Evolutionary conservation across 2,888 invertebrate species (phyloP).

Genomic region (Drosophila mimetica): DNA sequence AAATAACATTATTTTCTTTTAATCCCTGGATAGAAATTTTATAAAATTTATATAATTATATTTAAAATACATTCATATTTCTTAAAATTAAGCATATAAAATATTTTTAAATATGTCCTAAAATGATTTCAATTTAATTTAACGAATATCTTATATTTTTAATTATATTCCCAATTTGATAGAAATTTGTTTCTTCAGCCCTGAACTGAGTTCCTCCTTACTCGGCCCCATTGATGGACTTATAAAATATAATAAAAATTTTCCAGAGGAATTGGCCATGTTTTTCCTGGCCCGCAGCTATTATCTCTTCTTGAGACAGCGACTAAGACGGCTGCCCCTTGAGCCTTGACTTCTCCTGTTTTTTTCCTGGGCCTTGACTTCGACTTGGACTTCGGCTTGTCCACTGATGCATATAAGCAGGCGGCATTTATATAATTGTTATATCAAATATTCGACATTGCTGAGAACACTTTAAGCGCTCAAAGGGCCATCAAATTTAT

Average conservation of each 20-base stretch:
- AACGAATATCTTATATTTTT: background rate
- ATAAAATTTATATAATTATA: too few species aligned
- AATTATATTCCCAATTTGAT: too few species aligned
- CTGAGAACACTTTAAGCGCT: conserved; percentile 64
- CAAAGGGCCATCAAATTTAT: conserved; percentile 69
- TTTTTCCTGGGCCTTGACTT: conserved; percentile 41
- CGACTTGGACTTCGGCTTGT: conserved; percentile 44
- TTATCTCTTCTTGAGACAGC: conserved; percentile 43
- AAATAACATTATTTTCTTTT: too few species aligned
- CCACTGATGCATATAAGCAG: conserved; percentile 69
- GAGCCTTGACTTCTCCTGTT: conserved; percentile 34
- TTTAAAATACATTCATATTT: too few species aligned
- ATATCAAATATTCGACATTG: conserved; percentile 71
- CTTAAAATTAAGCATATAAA: too few species aligned
- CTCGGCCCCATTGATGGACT: conserved; percentile 25
- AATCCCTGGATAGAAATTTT: too few species aligned
- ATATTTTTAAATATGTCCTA: too few species aligned
- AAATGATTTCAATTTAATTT: too few species aligned
- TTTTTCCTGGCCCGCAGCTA: conserved; percentile 50
- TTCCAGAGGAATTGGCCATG: conserved; percentile 46
- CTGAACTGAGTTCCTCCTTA: conserved; percentile 3
- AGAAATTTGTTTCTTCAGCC: conserved; percentile 9
- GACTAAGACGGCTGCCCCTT: conserved; percentile 19
- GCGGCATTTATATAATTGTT: conserved; percentile 71
- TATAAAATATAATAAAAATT: conserved; percentile 57